Evolutionary conservation across 2,888 invertebrate genomes (phyloP).

Genomic region (Drosophila testacea): DNA sequence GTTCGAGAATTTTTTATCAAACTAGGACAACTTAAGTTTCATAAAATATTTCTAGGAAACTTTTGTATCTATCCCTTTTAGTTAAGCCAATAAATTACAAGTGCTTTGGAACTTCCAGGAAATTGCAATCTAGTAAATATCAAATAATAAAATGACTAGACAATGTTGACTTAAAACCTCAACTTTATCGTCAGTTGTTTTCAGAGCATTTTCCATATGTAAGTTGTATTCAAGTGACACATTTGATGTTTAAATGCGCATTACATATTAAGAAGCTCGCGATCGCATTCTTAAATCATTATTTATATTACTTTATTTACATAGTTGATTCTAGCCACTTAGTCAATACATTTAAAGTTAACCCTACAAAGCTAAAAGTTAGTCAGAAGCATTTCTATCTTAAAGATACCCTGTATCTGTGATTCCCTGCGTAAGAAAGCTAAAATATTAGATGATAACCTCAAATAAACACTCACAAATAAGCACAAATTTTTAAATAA

Average conservation of each 20-base stretch:
- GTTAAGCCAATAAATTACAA: no score
- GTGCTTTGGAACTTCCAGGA: background rate
- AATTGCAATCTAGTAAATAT: background rate
- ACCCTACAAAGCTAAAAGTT: background rate
- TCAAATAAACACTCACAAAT: background rate
- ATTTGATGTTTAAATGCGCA: background rate
- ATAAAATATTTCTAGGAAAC: background rate
- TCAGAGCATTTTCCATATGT: background rate
- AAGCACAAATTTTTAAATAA: constrained; percentile 58
- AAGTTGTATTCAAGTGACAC: background rate
- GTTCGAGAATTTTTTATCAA: no score
- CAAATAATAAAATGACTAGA: background rate
- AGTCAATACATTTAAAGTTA: background rate
- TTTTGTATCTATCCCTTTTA: no score
- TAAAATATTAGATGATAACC: background rate
- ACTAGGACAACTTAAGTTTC: background rate
- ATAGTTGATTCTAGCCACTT: background rate
- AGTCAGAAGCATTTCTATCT: background rate
- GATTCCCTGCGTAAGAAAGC: background rate
- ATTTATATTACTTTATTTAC: background rate
- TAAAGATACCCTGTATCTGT: background rate
- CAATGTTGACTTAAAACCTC: constrained; percentile 2
- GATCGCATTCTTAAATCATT: background rate
- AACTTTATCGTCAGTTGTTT: background rate
- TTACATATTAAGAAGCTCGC: background rate